Conservation (phyloP, 2,797 vertebrate genomes). For the Chelon auratus region DNA sequence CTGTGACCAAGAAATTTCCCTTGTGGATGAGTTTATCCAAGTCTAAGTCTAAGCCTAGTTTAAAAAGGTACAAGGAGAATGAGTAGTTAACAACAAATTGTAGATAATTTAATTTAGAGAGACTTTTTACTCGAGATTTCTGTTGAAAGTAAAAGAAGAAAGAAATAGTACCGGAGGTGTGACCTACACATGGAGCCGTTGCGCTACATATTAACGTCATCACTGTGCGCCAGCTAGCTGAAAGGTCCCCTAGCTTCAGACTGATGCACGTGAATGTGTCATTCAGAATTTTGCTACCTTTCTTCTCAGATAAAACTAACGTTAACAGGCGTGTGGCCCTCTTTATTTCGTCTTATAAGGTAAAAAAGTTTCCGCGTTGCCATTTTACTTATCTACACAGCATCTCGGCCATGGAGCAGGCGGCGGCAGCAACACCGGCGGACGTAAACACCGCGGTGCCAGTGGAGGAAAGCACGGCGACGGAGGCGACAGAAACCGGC, state of each 20-base stretch:
- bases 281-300: background rate
- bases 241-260: slow-evolving; percentile 22
- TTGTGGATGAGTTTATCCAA: no score
- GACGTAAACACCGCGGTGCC: slow-evolving; percentile 18
- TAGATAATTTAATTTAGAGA: no score
- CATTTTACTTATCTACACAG: background rate
- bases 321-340: background rate
- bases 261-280: slow-evolving; percentile 55
- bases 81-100: no score
- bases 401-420: slow-evolving; percentile 49
- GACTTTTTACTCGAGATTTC: no score
- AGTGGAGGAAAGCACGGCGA: background rate
- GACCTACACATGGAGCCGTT: background rate
- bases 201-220: slow-evolving; percentile 63
- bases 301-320: background rate
- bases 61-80: no score
- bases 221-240: background rate
- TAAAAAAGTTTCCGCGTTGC: background rate
- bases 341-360: background rate
- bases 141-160: no score
- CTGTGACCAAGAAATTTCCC: no score
- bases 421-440: background rate
- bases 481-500: slow-evolving; percentile 25
- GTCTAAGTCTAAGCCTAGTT: no score
- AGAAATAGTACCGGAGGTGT: no score